These are phyloP conservation scores for Scolopax mira DNA, from an alignment of 2,113 vertebrate species.

Conservation along the genomic window DNA sequence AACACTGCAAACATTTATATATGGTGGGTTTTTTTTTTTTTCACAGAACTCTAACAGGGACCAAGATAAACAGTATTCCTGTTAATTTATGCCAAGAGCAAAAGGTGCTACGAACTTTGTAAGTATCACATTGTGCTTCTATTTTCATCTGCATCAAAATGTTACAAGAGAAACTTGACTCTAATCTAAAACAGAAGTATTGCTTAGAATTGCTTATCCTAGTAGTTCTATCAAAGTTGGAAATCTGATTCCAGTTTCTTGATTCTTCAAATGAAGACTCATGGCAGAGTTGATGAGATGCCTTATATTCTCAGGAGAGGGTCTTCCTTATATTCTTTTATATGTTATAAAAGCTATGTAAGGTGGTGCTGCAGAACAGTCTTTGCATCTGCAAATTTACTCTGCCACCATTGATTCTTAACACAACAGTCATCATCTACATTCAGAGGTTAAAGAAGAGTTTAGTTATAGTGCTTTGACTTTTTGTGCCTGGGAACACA, in stretches of 20 bases:
- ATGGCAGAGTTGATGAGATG: not conserved
- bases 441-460: not conserved
- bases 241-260: not conserved
- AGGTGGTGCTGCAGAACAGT: not conserved
- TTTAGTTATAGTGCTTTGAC: not conserved
- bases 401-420: not conserved
- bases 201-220: not conserved
- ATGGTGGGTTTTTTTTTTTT: not conserved
- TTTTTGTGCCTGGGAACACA: not conserved
- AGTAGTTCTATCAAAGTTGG: not conserved
- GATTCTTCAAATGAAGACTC: not conserved
- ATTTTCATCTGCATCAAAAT: not conserved
- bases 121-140: slow-evolving; percentile 62
- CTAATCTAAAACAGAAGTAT: not conserved
- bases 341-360: rapidly evolving
- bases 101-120: slow-evolving; percentile 89
- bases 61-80: slow-evolving; percentile 88
- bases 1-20: not conserved
- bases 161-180: not conserved
- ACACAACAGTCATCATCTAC: not conserved
- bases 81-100: slow-evolving; percentile 88
- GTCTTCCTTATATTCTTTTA: not conserved
- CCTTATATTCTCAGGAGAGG: not conserved
- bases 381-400: not conserved
- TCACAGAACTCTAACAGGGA: slow-evolving; percentile 91